Evolutionary conservation across 2,888 invertebrate species (phyloP).

Genomic region (Agrotis clavis): DNA sequence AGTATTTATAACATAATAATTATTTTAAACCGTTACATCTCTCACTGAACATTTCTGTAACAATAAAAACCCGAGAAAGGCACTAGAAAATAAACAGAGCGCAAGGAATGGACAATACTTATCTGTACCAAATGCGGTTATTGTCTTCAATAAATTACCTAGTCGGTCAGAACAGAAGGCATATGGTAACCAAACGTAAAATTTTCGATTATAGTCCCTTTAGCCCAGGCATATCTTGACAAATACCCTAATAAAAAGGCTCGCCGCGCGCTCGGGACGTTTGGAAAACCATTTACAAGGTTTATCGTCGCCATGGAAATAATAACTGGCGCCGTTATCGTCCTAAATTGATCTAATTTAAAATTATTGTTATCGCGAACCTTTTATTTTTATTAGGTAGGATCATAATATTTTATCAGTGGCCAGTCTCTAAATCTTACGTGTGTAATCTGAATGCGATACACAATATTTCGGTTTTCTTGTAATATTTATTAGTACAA

Average conservation of each 20-base stretch:
- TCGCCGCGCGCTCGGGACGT: slow-evolving; percentile 86
- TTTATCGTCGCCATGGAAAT: slow-evolving; percentile 90
- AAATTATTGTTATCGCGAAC: slow-evolving; percentile 89
- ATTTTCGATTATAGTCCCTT: slow-evolving; percentile 87
- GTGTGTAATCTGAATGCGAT: slow-evolving; percentile 65
- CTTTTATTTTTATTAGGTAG: slow-evolving; percentile 87
- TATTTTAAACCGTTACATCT: background rate
- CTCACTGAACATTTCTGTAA: background rate
- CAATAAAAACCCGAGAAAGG: background rate
- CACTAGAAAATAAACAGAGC: slow-evolving; percentile 38
- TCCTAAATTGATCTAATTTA: slow-evolving; percentile 90
- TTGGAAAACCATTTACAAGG: slow-evolving; percentile 90
- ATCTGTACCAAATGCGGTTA: slow-evolving; percentile 57
- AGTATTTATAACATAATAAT: no score
- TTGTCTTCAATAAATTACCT: slow-evolving; percentile 72
- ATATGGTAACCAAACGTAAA: slow-evolving; percentile 88
- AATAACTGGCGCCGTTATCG: slow-evolving; percentile 90
- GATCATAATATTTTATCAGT: slow-evolving; percentile 84
- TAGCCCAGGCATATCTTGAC: slow-evolving; percentile 88
- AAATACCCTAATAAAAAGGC: slow-evolving; percentile 90
- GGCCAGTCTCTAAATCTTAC: slow-evolving; percentile 73
- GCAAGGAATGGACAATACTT: slow-evolving; percentile 39
- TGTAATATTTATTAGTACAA: slow-evolving; percentile 14
- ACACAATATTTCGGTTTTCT: slow-evolving; percentile 21
- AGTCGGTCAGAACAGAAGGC: slow-evolving; percentile 73